Percentiles rank a stretch among this genome's conserved stretches.
Evolutionary conservation across 2,797 vertebrate genomes (phyloP).

Genomic region (Xenentodon cancila): DNA sequence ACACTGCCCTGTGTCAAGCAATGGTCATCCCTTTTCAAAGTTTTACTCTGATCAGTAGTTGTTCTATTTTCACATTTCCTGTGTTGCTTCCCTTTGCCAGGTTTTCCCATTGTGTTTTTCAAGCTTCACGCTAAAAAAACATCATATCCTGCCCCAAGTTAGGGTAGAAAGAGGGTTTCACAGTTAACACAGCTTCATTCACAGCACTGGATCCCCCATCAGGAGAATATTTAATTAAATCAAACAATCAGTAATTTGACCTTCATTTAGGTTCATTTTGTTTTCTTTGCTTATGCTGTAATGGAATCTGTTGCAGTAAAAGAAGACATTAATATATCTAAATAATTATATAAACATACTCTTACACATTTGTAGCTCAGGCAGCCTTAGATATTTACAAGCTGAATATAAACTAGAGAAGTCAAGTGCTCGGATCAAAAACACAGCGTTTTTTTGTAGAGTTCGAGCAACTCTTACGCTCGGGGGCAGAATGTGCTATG

Average conservation of each 20-base stretch:
- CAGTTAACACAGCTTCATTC: conserved; percentile 37
- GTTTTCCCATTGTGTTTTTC: conserved; percentile 16
- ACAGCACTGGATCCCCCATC: conserved; percentile 30
- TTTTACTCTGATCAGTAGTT: neutral
- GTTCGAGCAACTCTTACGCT: conserved; percentile 3
- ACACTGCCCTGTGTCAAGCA: no score
- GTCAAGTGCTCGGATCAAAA: conserved; percentile 4
- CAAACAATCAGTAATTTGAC: conserved; percentile 9
- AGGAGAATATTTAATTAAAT: conserved; percentile 27
- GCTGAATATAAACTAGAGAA: conserved; percentile 2
- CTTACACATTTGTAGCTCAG: conserved; percentile 1
- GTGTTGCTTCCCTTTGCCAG: conserved; percentile 6
- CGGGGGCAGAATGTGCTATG: neutral
- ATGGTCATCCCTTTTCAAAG: conserved; percentile 9
- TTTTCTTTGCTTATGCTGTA: neutral
- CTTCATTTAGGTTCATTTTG: neutral
- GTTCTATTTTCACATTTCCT: no score
- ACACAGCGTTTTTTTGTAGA: neutral
- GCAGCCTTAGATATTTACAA: neutral
- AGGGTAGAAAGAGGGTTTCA: conserved; percentile 48
- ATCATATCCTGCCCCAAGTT: conserved; percentile 39
- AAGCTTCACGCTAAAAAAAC: conserved; percentile 21
- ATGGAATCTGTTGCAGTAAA: neutral
- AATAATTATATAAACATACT: neutral
- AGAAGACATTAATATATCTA: conserved; percentile 2